Evolutionary conservation across 2,888 invertebrate genomes (phyloP), one percentile per base, ranked within the genome.

Genomic region (Drosophila vallismaia): DNA sequence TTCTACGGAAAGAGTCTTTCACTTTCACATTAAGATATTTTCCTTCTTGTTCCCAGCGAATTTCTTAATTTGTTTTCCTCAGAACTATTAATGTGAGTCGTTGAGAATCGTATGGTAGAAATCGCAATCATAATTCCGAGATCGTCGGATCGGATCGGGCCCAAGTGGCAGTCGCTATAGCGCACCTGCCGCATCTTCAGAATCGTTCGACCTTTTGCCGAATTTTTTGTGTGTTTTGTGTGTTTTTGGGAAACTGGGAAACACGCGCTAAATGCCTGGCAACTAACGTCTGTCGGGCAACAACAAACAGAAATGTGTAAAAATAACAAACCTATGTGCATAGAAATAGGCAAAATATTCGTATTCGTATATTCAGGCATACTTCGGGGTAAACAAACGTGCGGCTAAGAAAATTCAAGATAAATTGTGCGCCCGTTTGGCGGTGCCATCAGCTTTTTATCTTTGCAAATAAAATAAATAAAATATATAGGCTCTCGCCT

Each of bases 261-360:
- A 68, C 68, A 67, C 63, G 44, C 63, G 63, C 63, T 63, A 63
- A 63, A 50, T 29, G 56, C 51, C 71, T 59, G 69, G 69, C 71
- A 45, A 58, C 57, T 9, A 57, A 40, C 58, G 53, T 44, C 55
- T 38, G 63, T 29, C 31, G 68, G 24, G 29, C 58, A 69, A 70
- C 52, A 42, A 42, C 40, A 69, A 68, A 64, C 51, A 62, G 54
- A 51, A 63, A 78, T 55, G 76, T 81, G 80, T 83, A 86, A 86
- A 80, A 83, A 86, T 77, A 79, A 79, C 80, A 85, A 76, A 67
- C 50, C 79, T 62, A 69, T 52, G 45, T 74, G 52, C 70, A 69
- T 58, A 57, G 70, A 58, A 36, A 60, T 58, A 58, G 52, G 36
- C n/a, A 7, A 12, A 29, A 49, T 36, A 67, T 40, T 66, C 67